Conservation (phyloP, 2,113 vertebrate species). For the Etheostoma spectabile region DNA sequence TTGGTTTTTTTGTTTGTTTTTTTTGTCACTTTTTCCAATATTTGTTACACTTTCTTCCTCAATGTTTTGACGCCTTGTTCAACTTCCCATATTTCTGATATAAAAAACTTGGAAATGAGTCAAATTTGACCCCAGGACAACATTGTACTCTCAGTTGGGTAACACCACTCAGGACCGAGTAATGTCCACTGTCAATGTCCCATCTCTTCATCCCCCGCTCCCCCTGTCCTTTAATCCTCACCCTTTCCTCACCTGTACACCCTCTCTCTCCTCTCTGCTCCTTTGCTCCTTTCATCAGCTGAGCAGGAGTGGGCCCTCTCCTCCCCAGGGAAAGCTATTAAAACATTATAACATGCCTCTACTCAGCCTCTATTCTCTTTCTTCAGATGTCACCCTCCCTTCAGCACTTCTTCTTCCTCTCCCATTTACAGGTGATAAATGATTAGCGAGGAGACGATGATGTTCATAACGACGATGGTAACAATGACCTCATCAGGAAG, state of each 20-base stretch:
- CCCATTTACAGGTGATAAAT: constrained; percentile 49
- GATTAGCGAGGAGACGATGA: constrained; percentile 7
- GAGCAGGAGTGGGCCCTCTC: constrained; percentile 35
- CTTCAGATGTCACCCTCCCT: constrained; percentile 10
- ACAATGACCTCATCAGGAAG: constrained; percentile 47
- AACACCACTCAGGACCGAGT: neutral
- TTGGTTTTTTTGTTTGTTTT: too few relatives aligned
- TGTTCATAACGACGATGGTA: constrained; percentile 39
- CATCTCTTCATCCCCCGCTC: neutral
- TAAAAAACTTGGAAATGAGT: too few relatives aligned
- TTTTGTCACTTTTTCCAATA: too few relatives aligned
- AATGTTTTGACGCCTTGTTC: too few relatives aligned
- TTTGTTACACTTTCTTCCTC: too few relatives aligned
- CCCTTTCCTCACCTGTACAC: neutral
- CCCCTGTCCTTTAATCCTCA: neutral
- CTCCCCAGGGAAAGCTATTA: constrained; percentile 55
- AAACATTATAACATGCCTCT: constrained; percentile 57
- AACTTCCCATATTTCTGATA: too few relatives aligned
- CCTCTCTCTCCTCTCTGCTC: neutral
- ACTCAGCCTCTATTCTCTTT: constrained; percentile 16
- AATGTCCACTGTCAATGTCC: neutral
- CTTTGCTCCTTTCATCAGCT: constrained; percentile 33
- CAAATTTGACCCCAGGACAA: too few relatives aligned
- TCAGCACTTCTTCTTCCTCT: constrained; percentile 22
- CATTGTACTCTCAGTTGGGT: too few relatives aligned